A percentile compares a stretch with the other conserved stretches of the same genome.
Evolutionary conservation across 1,140 invertebrate genomes (phyloP).

Genomic region (Chironomus striatipennis): DNA sequence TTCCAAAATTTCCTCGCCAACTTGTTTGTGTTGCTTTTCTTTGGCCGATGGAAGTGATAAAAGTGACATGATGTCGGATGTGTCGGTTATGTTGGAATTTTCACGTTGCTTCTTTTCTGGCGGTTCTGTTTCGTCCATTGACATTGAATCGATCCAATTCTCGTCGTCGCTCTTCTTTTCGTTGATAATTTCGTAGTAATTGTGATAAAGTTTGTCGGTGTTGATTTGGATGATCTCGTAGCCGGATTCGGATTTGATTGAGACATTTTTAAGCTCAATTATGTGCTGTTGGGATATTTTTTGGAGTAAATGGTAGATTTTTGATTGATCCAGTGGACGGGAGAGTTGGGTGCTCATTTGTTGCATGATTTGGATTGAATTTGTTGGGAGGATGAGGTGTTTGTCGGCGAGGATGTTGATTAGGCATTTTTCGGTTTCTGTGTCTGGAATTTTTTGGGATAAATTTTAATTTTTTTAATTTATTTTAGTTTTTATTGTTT

Average conservation of each 20-base stretch:
- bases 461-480: too few relatives aligned
- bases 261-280: constrained; percentile 59
- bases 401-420: constrained; percentile 68
- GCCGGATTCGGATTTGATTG: constrained; percentile 47
- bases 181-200: constrained; percentile 33
- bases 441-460: constrained; percentile 43
- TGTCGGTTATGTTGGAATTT: constrained; percentile 37
- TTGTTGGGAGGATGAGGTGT: constrained; percentile 66
- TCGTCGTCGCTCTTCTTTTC: constrained; percentile 45
- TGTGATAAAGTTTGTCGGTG: constrained; percentile 35
- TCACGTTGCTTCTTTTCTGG: constrained; percentile 33
- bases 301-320: constrained; percentile 68
- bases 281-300: constrained; percentile 84
- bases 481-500: too few relatives aligned
- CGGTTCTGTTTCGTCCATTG: constrained; percentile 30
- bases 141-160: constrained; percentile 51
- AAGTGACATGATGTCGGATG: constrained; percentile 52
- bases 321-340: constrained; percentile 49
- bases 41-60: constrained; percentile 87
- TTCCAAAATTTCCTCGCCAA: constrained; percentile 93
- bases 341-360: constrained; percentile 52
- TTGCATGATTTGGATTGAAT: constrained; percentile 56
- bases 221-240: constrained; percentile 58
- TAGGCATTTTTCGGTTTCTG: constrained; percentile 57
- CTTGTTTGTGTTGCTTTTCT: constrained; percentile 91